Base-by-base conservation (phyloP, 1,140 invertebrate genomes). In the Sipha flava region DNA sequence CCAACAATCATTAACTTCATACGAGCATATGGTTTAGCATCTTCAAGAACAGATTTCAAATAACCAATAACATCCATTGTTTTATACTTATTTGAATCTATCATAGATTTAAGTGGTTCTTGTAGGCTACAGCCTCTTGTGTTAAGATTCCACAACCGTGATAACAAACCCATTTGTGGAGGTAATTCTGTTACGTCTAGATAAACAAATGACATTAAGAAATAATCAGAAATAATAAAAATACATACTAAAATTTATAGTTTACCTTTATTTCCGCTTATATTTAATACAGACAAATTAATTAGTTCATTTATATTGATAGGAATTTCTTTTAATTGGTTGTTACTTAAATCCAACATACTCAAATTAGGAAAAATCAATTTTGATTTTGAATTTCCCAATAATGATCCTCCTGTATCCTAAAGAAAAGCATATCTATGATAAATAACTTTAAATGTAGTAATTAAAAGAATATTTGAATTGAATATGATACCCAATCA, bases 1-100 rank as follows among this genome's bases (percentile, higher is more conserved):
- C 98, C 98, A 18, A 99, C 96, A 62, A 99, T 91, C 97, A 99
- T 98, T 3, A 99, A 87, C 85, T 98, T 99, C 92, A 99, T 95
- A 49, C 95, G 88, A 6, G 95, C 93, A 86, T 99, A 99, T 0
- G 95, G 93, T 84, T 93, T 92, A 0, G 97, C 96, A 86, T 98
- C 92, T 84, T 95, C 92, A 62, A 95, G 86, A 62, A 95, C 92
- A 1, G 92, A 93, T 85, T 97, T 96, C 1, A 99, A 88, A 86
- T 98, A 98, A 0, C 95, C 95, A 45, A 99, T 91, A 47, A 99
- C 93, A 85, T 99, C 97, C 90, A 95, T 95, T 6, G 96, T 98
- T 87, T 97, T 97, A 84, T 95, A 95, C 80, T 95, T 94, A 83
- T 96, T 96, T 66, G 92, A 93, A 31, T 93, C 92, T 45, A 98